Percentiles rank a stretch among this genome's conserved stretches.
These are phyloP conservation scores for Synanthedon formicaeformis DNA, from an alignment of 2,888 invertebrate genomes.

Conservation along the genomic window DNA sequence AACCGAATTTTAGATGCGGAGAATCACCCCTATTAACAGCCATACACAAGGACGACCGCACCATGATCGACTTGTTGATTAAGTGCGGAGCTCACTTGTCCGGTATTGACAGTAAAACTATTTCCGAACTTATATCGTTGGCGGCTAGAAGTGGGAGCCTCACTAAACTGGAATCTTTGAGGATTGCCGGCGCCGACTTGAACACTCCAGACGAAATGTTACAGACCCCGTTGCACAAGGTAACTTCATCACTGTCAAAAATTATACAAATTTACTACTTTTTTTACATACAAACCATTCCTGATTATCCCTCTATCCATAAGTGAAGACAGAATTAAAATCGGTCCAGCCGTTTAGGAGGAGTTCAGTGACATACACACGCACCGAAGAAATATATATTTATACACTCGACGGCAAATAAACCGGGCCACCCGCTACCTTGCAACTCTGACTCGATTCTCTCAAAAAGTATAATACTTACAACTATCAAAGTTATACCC, in stretches of 20 bases:
- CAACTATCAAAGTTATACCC: too few relatives aligned
- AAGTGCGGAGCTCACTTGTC: conserved; percentile 83
- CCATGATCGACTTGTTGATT: conserved; percentile 75
- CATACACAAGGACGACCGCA: conserved; percentile 72
- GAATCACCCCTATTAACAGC: conserved; percentile 81
- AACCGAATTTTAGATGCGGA: conserved; percentile 52
- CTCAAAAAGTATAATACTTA: too few relatives aligned
- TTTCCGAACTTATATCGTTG: conserved; percentile 77
- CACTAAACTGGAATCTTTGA: conserved; percentile 70
- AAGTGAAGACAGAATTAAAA: too few relatives aligned
- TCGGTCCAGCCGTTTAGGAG: too few relatives aligned
- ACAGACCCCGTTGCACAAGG: conserved; percentile 78
- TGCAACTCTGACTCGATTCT: too few relatives aligned
- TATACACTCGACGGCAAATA: too few relatives aligned
- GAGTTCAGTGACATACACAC: too few relatives aligned
- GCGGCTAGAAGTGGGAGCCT: conserved; percentile 74
- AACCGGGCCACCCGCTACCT: too few relatives aligned
- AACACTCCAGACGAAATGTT: conserved; percentile 72
- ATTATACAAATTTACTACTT: background rate
- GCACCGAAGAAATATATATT: too few relatives aligned
- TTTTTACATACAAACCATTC: too few relatives aligned
- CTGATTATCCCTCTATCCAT: too few relatives aligned
- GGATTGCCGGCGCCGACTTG: conserved; percentile 77
- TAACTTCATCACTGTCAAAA: conserved; percentile 13
- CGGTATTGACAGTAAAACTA: conserved; percentile 60